These are phyloP conservation scores for Leucophenga varia DNA, from an alignment of 1,140 invertebrate species.

Conservation along the genomic window DNA sequence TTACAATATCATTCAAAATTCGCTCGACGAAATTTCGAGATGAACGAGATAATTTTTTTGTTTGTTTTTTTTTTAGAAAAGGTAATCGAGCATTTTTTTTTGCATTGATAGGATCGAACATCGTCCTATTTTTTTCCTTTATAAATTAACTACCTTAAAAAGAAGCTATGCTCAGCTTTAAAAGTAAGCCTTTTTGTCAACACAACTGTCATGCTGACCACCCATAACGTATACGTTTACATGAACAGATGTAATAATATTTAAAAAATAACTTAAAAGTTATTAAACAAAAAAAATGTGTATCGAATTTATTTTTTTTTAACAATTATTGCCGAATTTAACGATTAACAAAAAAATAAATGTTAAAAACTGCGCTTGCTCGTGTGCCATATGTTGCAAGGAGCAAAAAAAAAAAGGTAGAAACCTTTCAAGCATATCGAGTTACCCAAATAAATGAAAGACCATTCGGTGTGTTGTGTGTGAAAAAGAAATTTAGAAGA, in stretches of 20 bases:
- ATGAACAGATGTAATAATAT: conserved; percentile 37
- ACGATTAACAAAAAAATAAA: conserved; percentile 3
- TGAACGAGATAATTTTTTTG: background rate
- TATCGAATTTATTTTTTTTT: conserved; percentile 6
- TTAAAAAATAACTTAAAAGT: conserved; percentile 26
- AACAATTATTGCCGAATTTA: too few species aligned
- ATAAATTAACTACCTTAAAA: too few species aligned
- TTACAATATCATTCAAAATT: too few species aligned
- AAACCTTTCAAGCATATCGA: conserved; percentile 39
- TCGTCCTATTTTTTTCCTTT: too few species aligned
- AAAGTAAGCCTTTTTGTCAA: too few species aligned
- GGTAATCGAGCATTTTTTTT: background rate
- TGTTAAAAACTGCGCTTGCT: conserved; percentile 15
- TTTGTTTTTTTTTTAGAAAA: background rate
- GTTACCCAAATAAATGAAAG: conserved; percentile 22
- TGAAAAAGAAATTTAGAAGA: too few species aligned
- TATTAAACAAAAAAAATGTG: conserved; percentile 6
- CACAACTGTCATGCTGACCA: too few species aligned
- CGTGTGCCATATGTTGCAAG: conserved; percentile 27
- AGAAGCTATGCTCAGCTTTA: too few species aligned
- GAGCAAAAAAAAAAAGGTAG: conserved; percentile 1
- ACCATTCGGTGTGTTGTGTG: too few species aligned
- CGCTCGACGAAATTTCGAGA: too few species aligned
- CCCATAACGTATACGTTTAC: too few species aligned
- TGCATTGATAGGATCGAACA: too few species aligned